Evolutionary conservation across 1,140 invertebrate species (phyloP), one percentile per base, ranked within the genome.

Genomic region (Lordiphosa collinella): DNA sequence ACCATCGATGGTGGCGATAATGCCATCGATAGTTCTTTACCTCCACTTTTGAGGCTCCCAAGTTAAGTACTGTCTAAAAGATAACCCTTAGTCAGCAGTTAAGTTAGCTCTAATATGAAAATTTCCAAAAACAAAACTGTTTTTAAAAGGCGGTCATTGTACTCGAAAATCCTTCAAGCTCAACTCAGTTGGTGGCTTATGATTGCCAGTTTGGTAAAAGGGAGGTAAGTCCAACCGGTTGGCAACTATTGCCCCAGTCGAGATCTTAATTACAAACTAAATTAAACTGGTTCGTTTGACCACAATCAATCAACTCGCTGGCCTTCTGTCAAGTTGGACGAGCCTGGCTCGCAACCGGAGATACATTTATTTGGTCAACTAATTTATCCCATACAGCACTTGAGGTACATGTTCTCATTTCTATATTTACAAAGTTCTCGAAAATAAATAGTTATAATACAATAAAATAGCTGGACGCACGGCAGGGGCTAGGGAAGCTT

Each of bases 401-500:
- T 5, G n/a, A 48, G 11, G 53, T 66, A 57, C 48, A 44, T 29
- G 25, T 12, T 43, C n/a, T 13, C 14, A 52, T 48, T 62, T 66
- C 29, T 66, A 25, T 66, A 66, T 66, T 66, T 66, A 66, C 63
- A 66, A 66, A 46, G 34, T 38, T 36, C 37, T 37, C 5, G 11
- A 14, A 37, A 60, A 50, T 25, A 44, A 54, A 68, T 50, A 66
- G 14, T 22, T 22, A 22, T 22, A 56, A 46, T 51, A 65, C 44
- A 35, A 37, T 51, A 35, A 48, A 43, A 22, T 25, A 16, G n/a
- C n/a, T n/a, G n/a, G n/a, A n/a, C n/a, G n/a, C n/a, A n/a, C n/a
- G n/a, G n/a, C n/a, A 46, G 31, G 51, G 38, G 46, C 11, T 66
- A 64, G 40, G 48, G 51, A 3, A 71, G 35, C 44, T 62, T 66